phyloP scores from a whole-genome alignment of 92 coral and sea anemone genomes.

The Epizoanthus stellaris region DNA sequence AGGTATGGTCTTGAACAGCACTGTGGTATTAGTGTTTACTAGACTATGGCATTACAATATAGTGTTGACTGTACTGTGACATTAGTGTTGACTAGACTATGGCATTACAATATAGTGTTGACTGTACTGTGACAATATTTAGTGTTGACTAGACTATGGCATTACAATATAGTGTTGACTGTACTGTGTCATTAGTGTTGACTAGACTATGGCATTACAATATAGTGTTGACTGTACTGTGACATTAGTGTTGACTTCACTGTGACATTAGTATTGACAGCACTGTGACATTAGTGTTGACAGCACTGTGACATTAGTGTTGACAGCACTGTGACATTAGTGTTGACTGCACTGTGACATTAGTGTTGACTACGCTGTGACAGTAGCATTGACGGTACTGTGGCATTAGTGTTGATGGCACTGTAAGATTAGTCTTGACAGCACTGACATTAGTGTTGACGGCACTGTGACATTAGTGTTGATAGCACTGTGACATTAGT shows the following conservation, averaged over 20 bases:
- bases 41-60: too few species aligned
- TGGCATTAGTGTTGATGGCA: too few species aligned
- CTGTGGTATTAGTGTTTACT: too few species aligned
- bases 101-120: neutral
- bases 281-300: too few species aligned
- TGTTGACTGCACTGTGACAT: neutral
- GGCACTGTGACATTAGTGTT: too few species aligned
- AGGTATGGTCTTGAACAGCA: conserved; percentile 56
- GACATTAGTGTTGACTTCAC: neutral
- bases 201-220: neutral
- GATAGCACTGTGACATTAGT: too few species aligned
- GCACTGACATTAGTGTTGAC: too few species aligned
- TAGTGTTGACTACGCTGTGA: too few species aligned
- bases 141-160: neutral
- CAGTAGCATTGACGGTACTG: too few species aligned
- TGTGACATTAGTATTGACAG: too few species aligned
- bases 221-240: neutral
- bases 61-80: neutral
- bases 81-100: too few species aligned
- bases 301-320: neutral
- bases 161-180: neutral
- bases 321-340: neutral
- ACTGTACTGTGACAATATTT: neutral
- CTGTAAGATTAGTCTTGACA: too few species aligned
- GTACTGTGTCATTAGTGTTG: neutral